Conservation (phyloP, 1,140 invertebrate genomes). For the Mamestra configurata region DNA sequence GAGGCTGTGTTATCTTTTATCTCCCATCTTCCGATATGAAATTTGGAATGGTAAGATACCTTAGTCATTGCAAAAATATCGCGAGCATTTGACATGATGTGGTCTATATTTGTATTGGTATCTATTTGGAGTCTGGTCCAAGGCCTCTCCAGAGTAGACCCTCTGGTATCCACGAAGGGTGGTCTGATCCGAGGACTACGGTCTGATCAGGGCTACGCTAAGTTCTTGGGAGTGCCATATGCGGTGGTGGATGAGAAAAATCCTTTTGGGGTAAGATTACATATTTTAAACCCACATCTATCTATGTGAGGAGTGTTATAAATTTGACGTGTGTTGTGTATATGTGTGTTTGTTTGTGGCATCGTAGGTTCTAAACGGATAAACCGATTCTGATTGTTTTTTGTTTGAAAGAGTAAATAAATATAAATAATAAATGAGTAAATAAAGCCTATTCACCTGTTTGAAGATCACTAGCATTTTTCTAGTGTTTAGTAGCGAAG, state of each 20-base stretch:
- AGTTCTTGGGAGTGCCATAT: conserved; percentile 17
- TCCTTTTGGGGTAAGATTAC: conserved; percentile 15
- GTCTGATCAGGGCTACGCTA: not conserved
- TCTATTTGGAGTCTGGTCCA: not conserved
- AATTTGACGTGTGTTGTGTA: no score
- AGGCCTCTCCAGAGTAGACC: not conserved
- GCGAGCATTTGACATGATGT: conserved; percentile 7
- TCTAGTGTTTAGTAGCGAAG: no score
- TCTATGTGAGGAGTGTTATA: no score
- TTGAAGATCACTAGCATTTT: no score
- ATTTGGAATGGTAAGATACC: not conserved
- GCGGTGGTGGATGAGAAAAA: not conserved
- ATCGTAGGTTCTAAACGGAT: no score
- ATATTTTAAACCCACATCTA: no score
- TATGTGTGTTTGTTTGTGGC: no score
- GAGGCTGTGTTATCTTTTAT: not conserved
- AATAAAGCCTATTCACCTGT: no score
- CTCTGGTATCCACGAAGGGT: conserved; percentile 1
- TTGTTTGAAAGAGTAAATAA: no score
- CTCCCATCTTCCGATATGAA: not conserved
- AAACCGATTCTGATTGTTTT: no score
- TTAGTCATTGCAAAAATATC: not conserved
- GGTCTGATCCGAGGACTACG: not conserved
- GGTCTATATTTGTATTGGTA: not conserved
- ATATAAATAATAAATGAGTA: no score